Base-by-base conservation (phyloP, 2,113 vertebrate genomes). In the Caloenas nicobarica region DNA sequence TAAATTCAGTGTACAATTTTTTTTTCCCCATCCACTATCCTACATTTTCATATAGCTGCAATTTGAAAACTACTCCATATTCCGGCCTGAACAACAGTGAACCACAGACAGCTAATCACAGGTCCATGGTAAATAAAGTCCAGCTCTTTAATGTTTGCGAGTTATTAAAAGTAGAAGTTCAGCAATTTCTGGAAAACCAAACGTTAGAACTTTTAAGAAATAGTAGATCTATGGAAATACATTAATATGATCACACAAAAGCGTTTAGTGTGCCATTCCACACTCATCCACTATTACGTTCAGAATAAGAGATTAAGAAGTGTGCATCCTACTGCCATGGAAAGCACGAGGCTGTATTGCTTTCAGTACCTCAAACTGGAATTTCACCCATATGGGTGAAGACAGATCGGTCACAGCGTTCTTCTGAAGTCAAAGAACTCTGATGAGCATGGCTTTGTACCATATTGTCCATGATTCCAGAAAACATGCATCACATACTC, bases 401-500 rank as follows among this genome's bases (percentile, higher is more conserved):
- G 24, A 57, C 4, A 78, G 11, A 25, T 3, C 3, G 16, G 19
- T n/a, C 46, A 50, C 11, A 22, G 5, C 29, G 7, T 6, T 16
- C n/a, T 12, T 46, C 7, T 12, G 15, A 81, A 85, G 46, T 24
- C 23, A 54, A 53, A 8, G 28, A 84, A 73, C 40, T 6, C 23
- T 56, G 51, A 36, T 4, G 0, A 84, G 40, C 5, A 5, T 0
- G 0, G 38, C 19, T 88, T 54, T 61, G 42, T 60, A 58, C 23
- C 4, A 0, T 13, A 51, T 7, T 7, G 46, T 3, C 56, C 19
- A 2, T 2, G 18, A 53, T 8, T 64, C 42, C 78, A 94, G 33
- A 64, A 81, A 70, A 5, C 7, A 7, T 24, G 8, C 51, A 64
- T 29, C 19, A 26, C 7, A 7, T 14, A 14, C 19, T 16, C 28